Conservation (phyloP, 2,888 invertebrate species). For the Argyresthia albistria region DNA sequence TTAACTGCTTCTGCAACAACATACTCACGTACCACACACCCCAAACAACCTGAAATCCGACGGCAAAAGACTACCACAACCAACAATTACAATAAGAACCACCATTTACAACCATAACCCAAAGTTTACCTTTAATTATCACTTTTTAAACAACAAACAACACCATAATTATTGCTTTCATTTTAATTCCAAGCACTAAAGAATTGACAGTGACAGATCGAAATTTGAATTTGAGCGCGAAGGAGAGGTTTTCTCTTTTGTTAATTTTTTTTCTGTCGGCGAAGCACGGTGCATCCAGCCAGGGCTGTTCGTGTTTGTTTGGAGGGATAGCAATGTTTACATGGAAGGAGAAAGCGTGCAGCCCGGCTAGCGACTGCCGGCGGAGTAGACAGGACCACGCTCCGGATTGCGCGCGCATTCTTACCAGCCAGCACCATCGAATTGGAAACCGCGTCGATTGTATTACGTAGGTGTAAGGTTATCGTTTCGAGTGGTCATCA, state of each 20-base stretch:
- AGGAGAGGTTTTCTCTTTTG: slow-evolving; percentile 17
- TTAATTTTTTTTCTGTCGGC: slow-evolving; percentile 20
- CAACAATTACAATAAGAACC: slow-evolving; percentile 31
- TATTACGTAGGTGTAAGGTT: slow-evolving; percentile 61
- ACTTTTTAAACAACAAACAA: slow-evolving; percentile 40
- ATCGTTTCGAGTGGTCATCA: not conserved
- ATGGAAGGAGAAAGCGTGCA: slow-evolving; percentile 43
- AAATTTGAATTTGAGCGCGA: slow-evolving; percentile 34
- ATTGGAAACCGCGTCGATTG: slow-evolving; percentile 36
- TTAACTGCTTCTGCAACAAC: slow-evolving; percentile 31
- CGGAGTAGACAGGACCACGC: slow-evolving; percentile 40
- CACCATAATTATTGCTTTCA: slow-evolving; percentile 54
- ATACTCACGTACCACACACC: slow-evolving; percentile 47
- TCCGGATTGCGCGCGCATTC: slow-evolving; percentile 53
- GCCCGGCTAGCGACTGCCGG: slow-evolving; percentile 68
- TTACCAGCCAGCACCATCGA: slow-evolving; percentile 1
- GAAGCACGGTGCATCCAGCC: slow-evolving; percentile 42
- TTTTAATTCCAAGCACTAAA: slow-evolving; percentile 35
- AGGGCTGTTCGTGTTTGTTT: slow-evolving; percentile 57
- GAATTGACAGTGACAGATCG: slow-evolving; percentile 23
- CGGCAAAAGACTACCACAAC: slow-evolving; percentile 14
- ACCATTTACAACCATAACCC: slow-evolving; percentile 8
- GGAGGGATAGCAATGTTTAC: slow-evolving; percentile 46
- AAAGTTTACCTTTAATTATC: slow-evolving; percentile 21
- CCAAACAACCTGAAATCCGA: slow-evolving; percentile 14